A percentile compares a stretch with the other conserved stretches of the same genome.
Evolutionary conservation across 2,797 vertebrate species (phyloP).

Genomic region (Hirundo rustica): DNA sequence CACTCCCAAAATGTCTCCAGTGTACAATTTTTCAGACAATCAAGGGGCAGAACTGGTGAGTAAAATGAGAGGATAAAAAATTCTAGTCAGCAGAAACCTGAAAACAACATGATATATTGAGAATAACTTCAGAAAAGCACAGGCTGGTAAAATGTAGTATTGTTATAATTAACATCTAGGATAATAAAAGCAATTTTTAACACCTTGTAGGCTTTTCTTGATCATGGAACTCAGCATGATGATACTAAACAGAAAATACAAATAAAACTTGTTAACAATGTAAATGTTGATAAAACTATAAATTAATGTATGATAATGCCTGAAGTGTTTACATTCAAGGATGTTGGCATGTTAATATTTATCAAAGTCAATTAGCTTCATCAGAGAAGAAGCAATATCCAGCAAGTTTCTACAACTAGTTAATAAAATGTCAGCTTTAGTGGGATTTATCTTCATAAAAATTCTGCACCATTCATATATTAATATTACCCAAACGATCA

Average conservation of each 20-base stretch:
- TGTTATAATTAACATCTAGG: not conserved
- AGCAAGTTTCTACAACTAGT: not conserved
- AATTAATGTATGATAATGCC: not conserved
- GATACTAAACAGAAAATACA: not conserved
- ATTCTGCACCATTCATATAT: not conserved
- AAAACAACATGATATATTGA: not conserved
- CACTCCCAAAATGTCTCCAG: not conserved
- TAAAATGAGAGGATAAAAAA: not conserved
- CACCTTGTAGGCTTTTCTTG: not conserved
- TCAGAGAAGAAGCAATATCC: not conserved
- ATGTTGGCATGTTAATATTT: not conserved
- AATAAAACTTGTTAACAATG: not conserved
- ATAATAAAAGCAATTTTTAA: not conserved
- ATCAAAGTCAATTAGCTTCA: constrained; percentile 23
- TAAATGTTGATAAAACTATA: not conserved
- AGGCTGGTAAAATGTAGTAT: not conserved
- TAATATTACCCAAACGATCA: not conserved
- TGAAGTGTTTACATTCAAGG: not conserved
- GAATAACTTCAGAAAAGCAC: not conserved
- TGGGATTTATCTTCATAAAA: constrained; percentile 39
- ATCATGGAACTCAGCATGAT: not conserved
- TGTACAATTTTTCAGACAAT: not conserved
- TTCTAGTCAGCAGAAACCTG: not conserved
- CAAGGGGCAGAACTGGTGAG: not conserved
- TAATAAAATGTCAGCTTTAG: constrained; percentile 34